Evolutionary conservation across 2,888 invertebrate species (phyloP), one percentile per base, ranked within the genome.

Genomic region (Drosophila imparisetae): DNA sequence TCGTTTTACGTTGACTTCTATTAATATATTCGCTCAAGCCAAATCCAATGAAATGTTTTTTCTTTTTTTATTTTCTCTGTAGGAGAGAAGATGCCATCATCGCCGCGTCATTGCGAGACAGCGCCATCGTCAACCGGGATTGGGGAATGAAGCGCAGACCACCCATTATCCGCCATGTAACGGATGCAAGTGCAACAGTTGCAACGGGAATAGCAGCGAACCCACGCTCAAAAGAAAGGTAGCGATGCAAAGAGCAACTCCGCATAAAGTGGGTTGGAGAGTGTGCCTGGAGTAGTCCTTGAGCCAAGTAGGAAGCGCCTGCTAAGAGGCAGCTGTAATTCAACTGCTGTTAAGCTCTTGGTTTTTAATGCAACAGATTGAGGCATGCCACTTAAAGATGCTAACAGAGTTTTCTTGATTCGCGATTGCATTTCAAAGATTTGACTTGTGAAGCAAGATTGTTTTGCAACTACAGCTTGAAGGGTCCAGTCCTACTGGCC

Each of bases 101-200:
- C 2, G 4, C 15, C 36, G 27, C 34, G 15, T 53, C 21, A 24
- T 34, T 24, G 21, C 24, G 34, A 36, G 24, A n/a, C 24, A 53
- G 15, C 18, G 29, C 15, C 42, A 42, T 24, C 2, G 15, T 8
- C 24, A 45, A 57, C 15, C 21, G 24, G 32, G 30, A 32, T 7
- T 6, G 24, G 57, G 32, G 40, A 29, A 30, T 30, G 8, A 21
- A 29, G 6, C 30, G 34, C n/a, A n/a, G 32, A 5, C 21, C 18
- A 64, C 18, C 24, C 36, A 30, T 29, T 71, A 58, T 68, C 75
- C 63, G 58, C 58, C 74, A 72, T 81, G 64, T 66, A 66, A 49
- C 66, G 71, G 79, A 72, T 67, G 75, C 60, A 52, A 62, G 58
- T 58, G 71, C 64, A 61, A 49, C 72, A 75, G 36, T 59, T 45